These are phyloP conservation scores for Typhlichthys subterraneus DNA, from an alignment of 2,797 vertebrate species.

Conservation along the genomic window DNA sequence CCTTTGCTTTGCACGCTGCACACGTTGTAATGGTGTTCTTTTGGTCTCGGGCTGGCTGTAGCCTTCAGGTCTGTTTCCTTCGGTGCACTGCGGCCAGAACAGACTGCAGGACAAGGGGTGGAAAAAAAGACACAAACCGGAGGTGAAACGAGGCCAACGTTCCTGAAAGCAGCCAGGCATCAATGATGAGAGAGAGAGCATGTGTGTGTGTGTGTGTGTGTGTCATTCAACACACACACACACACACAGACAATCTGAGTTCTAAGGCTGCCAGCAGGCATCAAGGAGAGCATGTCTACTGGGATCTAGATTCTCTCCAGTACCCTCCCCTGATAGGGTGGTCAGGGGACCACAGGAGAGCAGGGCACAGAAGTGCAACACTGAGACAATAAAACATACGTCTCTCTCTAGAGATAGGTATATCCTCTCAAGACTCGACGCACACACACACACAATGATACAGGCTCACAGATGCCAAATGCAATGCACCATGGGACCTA, in stretches of 20 bases:
- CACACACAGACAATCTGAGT: constrained; percentile 12
- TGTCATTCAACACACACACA: neutral
- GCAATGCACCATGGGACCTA: constrained; percentile 3
- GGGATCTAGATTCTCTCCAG: constrained; percentile 47
- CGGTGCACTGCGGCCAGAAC: constrained; percentile 39
- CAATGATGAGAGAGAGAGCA: neutral
- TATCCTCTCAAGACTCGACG: constrained; percentile 3
- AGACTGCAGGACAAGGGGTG: constrained; percentile 24
- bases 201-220: constrained; percentile 18
- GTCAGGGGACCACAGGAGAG: constrained; percentile 18
- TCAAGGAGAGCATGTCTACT: constrained; percentile 45
- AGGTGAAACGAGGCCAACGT: constrained; percentile 42
- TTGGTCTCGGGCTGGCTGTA: constrained; percentile 1
- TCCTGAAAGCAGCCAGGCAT: constrained; percentile 39
- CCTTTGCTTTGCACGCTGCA: neutral
- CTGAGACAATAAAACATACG: constrained; percentile 32
- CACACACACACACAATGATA: neutral
- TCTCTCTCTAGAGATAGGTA: constrained; percentile 4
- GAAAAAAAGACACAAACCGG: constrained; percentile 7
- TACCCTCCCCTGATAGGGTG: constrained; percentile 31
- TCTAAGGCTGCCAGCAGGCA: constrained; percentile 40
- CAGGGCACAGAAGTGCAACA: constrained; percentile 23
- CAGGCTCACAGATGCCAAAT: neutral
- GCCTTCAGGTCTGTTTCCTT: constrained; percentile 20
- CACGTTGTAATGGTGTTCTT: neutral